phyloP scores from a whole-genome alignment of 53 echinoderm and acorn worm genomes.

The Glandiceps talaboti region DNA sequence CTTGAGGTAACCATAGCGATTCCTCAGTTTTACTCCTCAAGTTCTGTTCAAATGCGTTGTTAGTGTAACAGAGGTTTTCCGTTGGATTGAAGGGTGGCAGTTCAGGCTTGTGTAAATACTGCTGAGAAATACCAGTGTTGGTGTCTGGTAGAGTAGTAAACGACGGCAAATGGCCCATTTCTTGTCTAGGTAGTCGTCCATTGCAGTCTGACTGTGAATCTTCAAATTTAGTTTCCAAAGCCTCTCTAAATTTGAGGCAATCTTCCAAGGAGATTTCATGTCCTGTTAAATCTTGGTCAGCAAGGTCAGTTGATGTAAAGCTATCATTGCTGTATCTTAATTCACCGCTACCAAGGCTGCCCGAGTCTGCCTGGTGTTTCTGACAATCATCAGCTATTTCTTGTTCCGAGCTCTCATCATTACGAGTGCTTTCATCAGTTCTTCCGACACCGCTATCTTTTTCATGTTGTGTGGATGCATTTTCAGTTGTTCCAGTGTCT shows the following conservation, averaged over 20 bases:
- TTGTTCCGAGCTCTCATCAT: constrained; percentile 70
- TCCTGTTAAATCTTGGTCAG: constrained; percentile 47
- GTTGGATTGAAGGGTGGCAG: neutral
- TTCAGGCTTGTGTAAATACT: neutral
- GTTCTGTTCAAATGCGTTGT: neutral
- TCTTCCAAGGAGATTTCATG: constrained; percentile 85
- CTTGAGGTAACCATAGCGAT: neutral
- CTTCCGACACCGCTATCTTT: constrained; percentile 97
- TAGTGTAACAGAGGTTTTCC: neutral
- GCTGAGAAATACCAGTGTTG: neutral
- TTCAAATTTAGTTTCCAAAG: constrained; percentile 90
- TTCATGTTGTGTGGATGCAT: constrained; percentile 78
- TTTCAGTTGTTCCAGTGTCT: constrained; percentile 86
- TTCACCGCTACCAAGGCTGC: constrained; percentile 68
- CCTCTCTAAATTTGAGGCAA: constrained; percentile 88
- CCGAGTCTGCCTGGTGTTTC: constrained; percentile 50
- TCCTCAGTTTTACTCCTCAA: neutral
- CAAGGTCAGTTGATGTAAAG: constrained; percentile 79
- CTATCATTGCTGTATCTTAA: constrained; percentile 93
- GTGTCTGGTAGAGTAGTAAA: neutral
- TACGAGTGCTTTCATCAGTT: constrained; percentile 83
- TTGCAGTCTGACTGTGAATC: neutral
- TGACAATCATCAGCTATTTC: constrained; percentile 48
- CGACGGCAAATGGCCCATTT: neutral
- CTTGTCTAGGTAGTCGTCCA: neutral